phyloP scores from a whole-genome alignment of 2,113 vertebrate species.

The Lagopus muta region DNA sequence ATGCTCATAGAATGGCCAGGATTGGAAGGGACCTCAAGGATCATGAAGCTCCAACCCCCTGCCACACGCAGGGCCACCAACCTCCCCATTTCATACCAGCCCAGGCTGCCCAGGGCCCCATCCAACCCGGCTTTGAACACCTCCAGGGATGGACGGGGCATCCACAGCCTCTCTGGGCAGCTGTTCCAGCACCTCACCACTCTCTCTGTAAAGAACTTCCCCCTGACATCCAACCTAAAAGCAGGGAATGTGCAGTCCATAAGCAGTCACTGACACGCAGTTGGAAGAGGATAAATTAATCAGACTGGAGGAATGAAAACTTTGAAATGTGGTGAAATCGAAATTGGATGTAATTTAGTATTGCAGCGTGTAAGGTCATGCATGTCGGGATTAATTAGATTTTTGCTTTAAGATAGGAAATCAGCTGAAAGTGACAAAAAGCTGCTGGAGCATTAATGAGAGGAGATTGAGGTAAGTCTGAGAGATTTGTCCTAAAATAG shows the following conservation, averaged over 20 bases:
- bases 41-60: no score
- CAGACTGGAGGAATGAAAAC: not conserved
- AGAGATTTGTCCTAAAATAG: not conserved
- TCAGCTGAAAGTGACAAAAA: constrained; percentile 11
- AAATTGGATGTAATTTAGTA: not conserved
- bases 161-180: no score
- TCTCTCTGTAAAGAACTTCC: no score
- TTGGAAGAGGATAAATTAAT: not conserved
- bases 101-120: no score
- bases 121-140: no score
- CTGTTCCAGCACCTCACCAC: no score
- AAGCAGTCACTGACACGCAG: not conserved
- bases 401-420: constrained; percentile 7
- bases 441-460: not conserved
- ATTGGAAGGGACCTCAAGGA: no score
- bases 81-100: no score
- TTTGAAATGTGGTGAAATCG: not conserved
- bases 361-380: not conserved
- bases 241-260: not conserved
- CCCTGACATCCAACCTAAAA: not conserved
- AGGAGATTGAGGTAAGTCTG: not conserved
- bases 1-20: not conserved
- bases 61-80: no score
- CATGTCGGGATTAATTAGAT: not conserved
- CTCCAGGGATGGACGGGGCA: no score